phyloP scores from a whole-genome alignment of 92 coral and sea anemone species.

The Epizoanthus stellaris region DNA sequence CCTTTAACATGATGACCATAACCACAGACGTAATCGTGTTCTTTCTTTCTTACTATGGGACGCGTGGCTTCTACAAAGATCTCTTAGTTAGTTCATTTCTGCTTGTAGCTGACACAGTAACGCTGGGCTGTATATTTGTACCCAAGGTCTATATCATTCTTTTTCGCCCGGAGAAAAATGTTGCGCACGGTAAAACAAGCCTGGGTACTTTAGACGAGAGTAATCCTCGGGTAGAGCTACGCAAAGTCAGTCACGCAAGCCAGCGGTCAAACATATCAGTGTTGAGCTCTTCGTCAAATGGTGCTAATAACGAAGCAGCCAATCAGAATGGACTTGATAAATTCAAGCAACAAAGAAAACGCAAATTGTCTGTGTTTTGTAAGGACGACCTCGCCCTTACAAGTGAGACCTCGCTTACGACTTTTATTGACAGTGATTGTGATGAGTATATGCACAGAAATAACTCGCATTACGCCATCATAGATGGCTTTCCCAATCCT shows the following conservation, averaged over 20 bases:
- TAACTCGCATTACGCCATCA: background rate
- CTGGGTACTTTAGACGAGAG: slow-evolving; percentile 63
- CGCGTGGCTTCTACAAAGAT: slow-evolving; percentile 76
- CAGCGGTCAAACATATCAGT: slow-evolving; percentile 70
- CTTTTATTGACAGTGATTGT: slow-evolving; percentile 3
- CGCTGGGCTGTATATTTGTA: slow-evolving; percentile 82
- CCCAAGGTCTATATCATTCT: slow-evolving; percentile 89
- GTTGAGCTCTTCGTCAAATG: slow-evolving; percentile 52
- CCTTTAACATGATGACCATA: slow-evolving; percentile 91
- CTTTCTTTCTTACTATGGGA: slow-evolving; percentile 78
- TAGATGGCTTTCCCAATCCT: slow-evolving; percentile 22
- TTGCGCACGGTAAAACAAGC: slow-evolving; percentile 63
- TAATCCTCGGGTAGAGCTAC: background rate
- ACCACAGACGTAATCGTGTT: slow-evolving; percentile 82
- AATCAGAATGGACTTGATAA: background rate
- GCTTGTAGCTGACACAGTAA: slow-evolving; percentile 73
- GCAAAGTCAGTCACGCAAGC: slow-evolving; percentile 55
- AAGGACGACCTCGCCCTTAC: slow-evolving; percentile 33
- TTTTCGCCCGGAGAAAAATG: slow-evolving; percentile 85
- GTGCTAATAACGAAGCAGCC: slow-evolving; percentile 14
- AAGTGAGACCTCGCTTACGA: slow-evolving; percentile 21
- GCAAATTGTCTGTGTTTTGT: slow-evolving; percentile 59
- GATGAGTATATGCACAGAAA: background rate
- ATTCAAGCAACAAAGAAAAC: slow-evolving; percentile 10
- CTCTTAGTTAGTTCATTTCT: slow-evolving; percentile 77